Conservation (phyloP, 2,888 invertebrate species). For the Caenorhabditis sinica region DNA sequence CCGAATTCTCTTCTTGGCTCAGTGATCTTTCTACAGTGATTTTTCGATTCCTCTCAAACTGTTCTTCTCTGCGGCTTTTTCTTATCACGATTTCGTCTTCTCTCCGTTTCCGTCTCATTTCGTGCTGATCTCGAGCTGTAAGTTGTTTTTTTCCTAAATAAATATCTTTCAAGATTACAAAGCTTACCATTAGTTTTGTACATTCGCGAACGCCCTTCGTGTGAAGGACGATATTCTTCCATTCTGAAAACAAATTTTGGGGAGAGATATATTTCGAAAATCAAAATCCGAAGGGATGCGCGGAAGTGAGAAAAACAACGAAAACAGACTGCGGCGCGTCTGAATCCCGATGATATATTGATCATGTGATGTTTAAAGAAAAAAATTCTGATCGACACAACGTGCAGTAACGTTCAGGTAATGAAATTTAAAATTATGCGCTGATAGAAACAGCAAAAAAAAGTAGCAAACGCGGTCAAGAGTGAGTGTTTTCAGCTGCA, state of each 20-base stretch:
- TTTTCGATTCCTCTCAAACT: constrained; percentile 45
- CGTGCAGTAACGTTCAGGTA: no score
- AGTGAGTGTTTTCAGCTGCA: neutral
- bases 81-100: constrained; percentile 61
- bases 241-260: constrained; percentile 18
- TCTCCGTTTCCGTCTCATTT: constrained; percentile 44
- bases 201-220: constrained; percentile 31
- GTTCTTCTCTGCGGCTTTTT: constrained; percentile 44
- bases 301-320: neutral
- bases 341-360: neutral
- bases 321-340: neutral
- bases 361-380: constrained; percentile 2
- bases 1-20: constrained; percentile 12
- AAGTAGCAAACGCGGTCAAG: no score
- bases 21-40: constrained; percentile 13
- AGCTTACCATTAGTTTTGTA: constrained; percentile 59
- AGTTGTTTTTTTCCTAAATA: neutral
- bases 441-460: neutral
- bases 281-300: neutral
- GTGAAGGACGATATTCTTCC: constrained; percentile 10
- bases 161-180: neutral
- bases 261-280: neutral
- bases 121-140: constrained; percentile 43
- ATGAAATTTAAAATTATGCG: neutral
- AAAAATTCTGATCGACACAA: no score